phyloP scores from a whole-genome alignment of 2,113 vertebrate species.

The Myodes glareolus region DNA sequence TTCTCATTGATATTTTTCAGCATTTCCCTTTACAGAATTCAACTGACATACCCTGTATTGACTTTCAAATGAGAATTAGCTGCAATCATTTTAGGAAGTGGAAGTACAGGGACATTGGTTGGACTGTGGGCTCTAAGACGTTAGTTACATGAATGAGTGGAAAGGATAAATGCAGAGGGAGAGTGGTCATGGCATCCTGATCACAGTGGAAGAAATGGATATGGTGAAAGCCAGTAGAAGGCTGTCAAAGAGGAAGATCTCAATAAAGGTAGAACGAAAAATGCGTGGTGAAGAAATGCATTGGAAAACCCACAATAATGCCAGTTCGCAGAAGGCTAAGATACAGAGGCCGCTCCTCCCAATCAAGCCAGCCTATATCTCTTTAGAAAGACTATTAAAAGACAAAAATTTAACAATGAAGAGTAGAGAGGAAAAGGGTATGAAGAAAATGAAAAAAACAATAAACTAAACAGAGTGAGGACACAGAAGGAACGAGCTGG shows the following conservation, averaged over 20 bases:
- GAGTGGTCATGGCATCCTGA: not conserved
- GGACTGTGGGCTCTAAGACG: not conserved
- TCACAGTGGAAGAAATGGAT: not conserved
- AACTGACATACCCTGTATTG: not conserved
- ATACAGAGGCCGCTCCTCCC: fast-evolving
- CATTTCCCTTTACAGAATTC: not conserved
- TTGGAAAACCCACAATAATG: not conserved
- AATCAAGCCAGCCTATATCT: not conserved
- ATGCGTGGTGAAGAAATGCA: too few species aligned
- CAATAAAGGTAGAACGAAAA: not conserved
- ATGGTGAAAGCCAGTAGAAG: too few species aligned
- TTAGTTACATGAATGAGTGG: too few species aligned
- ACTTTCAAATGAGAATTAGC: not conserved
- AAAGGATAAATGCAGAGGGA: too few species aligned
- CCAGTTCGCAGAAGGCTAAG: not conserved
- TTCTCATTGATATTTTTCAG: not conserved
- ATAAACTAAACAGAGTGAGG: not conserved
- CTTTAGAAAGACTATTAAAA: not conserved
- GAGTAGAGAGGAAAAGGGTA: not conserved
- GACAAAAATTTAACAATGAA: not conserved
- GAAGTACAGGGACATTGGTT: not conserved
- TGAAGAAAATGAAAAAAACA: too few species aligned
- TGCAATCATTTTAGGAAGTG: not conserved
- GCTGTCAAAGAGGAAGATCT: too few species aligned
- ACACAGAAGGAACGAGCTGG: not conserved